phyloP scores from a whole-genome alignment of 2,797 vertebrate species.

The Prunella strophiata region DNA sequence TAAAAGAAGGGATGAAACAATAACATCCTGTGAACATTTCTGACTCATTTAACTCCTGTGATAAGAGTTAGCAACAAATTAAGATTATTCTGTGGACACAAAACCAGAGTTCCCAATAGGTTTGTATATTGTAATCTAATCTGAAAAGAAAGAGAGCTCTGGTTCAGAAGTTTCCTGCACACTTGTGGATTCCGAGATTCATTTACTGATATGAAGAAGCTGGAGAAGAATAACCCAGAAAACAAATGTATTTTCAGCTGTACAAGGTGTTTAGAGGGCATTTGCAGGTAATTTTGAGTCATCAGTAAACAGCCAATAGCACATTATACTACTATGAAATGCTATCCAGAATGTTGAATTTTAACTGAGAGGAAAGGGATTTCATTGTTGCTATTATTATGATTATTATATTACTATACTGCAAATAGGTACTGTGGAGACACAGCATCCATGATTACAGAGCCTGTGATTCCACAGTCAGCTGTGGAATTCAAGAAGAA shows the following conservation, averaged over 20 bases:
- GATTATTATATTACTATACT: constrained; percentile 50
- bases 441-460: constrained; percentile 50
- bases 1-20: not conserved
- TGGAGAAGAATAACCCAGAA: not conserved
- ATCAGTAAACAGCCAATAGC: not conserved
- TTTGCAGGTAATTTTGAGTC: not conserved
- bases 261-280: not conserved
- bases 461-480: constrained; percentile 32
- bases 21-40: not conserved
- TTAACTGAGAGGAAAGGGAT: constrained; percentile 34
- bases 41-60: not conserved
- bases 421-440: constrained; percentile 47
- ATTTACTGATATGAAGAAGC: not conserved
- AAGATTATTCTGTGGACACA: not conserved
- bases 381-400: constrained; percentile 51
- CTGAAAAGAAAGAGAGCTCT: not conserved
- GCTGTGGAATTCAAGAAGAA: constrained; percentile 24
- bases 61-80: not conserved
- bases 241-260: not conserved
- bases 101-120: not conserved
- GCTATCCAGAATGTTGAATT: not conserved
- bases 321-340: not conserved
- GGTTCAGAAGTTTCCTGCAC: not conserved
- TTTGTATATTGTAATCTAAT: not conserved
- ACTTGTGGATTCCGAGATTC: not conserved